phyloP scores from a whole-genome alignment of 2,888 invertebrate genomes.

The Eupithecia pulchellata region DNA sequence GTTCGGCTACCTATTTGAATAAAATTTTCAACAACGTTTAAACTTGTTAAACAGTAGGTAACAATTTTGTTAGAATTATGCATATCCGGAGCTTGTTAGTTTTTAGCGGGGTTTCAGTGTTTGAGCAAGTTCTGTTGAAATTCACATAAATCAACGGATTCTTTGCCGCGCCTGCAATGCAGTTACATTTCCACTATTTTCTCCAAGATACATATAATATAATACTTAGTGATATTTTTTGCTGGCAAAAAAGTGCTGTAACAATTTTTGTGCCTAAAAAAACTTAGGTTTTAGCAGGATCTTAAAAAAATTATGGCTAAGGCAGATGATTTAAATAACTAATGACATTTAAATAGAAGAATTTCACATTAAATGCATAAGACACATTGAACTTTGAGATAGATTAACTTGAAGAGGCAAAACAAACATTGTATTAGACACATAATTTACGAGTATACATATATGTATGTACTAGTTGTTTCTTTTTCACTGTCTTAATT shows the following conservation, averaged over 20 bases:
- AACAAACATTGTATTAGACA: too few relatives aligned
- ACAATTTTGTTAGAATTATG: not conserved
- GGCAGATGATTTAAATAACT: too few relatives aligned
- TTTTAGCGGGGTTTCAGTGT: slow-evolving; percentile 4
- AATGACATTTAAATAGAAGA: too few relatives aligned
- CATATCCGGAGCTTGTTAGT: slow-evolving; percentile 9
- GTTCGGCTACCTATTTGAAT: too few relatives aligned
- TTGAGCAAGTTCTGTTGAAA: slow-evolving; percentile 22
- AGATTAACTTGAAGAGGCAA: too few relatives aligned
- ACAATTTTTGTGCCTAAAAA: too few relatives aligned
- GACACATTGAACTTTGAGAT: too few relatives aligned
- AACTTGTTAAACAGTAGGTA: not conserved
- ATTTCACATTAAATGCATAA: too few relatives aligned
- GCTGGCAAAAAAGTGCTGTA: not conserved
- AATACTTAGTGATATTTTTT: not conserved
- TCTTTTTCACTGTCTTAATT: too few relatives aligned
- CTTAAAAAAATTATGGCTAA: too few relatives aligned
- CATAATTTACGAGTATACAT: too few relatives aligned
- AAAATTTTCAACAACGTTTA: slow-evolving; percentile 10
- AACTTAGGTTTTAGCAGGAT: not conserved
- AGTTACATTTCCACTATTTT: slow-evolving; percentile 17
- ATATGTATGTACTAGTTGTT: too few relatives aligned
- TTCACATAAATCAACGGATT: slow-evolving; percentile 31
- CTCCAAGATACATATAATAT: not conserved
- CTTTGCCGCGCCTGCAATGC: slow-evolving; percentile 28